Evolutionary conservation across 2,113 vertebrate genomes (phyloP), one percentile per base, ranked within the genome.

Genomic region (Chaetodon auriga): DNA sequence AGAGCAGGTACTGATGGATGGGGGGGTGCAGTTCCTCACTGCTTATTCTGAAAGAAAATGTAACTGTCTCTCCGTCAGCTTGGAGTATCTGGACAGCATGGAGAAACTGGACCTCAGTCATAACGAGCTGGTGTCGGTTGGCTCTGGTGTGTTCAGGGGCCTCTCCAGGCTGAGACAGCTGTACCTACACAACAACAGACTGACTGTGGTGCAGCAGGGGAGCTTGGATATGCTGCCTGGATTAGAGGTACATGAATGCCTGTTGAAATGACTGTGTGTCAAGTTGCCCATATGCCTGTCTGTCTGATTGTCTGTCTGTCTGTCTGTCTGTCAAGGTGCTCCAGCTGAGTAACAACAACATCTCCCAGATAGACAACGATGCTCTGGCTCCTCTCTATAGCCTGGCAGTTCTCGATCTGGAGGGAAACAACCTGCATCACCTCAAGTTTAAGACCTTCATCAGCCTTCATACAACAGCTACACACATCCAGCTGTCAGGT

Each of bases 391-490:
- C 95, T 0, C 89, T 95, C 13, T 86, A 89, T 77, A 94, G 87
- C 35, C 81, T 96, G 78, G 89, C 92, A 0, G 68, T 95, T 30
- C 88, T 96, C 16, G 79, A 77, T 69, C 80, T 95, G 48, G 88
- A 93, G 4, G 93, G 87, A 46, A 96, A 95, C 90, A 78, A 82
- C 58, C 85, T 96, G 51, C 81, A 86, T 6, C 93, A 94, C 54
- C 89, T 96, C 13, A 93, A 94, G 64, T 96, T 96, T 78, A 95
- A 95, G 68, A 94, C 94, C 0, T 95, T 95, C 64, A 81, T 92
- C 43, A 94, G 90, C 75, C 94, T 95, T 30, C 90, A 90, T 43
- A 95, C 94, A 0, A 90, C 87, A 0, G 94, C 93, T 1, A 96
- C 91, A 0, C 88, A 92, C 74, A 92, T 97, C 77, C 95, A 94